Evolutionary conservation across 1,140 invertebrate species (phyloP).

Genomic region (Ostrea edulis): DNA sequence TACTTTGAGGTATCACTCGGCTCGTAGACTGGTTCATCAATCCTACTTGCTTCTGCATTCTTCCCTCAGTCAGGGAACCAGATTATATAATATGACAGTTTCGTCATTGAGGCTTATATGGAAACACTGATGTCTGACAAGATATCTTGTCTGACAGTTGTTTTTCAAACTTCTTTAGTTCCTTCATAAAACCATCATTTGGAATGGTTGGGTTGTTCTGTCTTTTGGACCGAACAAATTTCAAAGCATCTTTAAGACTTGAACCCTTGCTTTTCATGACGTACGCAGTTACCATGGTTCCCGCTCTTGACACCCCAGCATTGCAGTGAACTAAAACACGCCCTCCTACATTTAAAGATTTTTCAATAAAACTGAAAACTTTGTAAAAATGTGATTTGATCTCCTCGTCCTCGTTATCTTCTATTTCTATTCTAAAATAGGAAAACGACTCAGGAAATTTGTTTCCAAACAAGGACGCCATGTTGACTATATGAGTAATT

Average conservation of each 20-base stretch:
- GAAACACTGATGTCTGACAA: not conserved
- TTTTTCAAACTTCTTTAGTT: constrained; percentile 93
- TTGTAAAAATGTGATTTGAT: constrained; percentile 96
- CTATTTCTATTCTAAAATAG: constrained; percentile 96
- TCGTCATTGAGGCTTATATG: not conserved
- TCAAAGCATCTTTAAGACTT: constrained; percentile 92
- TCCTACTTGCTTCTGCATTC: not conserved
- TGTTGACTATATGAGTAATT: constrained; percentile 96
- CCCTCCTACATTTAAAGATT: constrained; percentile 83
- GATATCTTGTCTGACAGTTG: not conserved
- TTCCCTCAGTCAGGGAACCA: not conserved
- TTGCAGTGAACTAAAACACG: constrained; percentile 76
- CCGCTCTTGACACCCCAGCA: constrained; percentile 74
- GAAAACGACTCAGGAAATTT: constrained; percentile 97
- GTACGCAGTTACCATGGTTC: constrained; percentile 75
- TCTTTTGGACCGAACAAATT: constrained; percentile 92
- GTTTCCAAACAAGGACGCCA: constrained; percentile 97
- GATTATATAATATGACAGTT: not conserved
- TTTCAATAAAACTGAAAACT: constrained; percentile 96
- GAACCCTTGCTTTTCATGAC: constrained; percentile 91
- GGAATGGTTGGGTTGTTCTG: constrained; percentile 92
- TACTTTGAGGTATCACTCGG: too few species aligned
- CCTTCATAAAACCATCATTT: constrained; percentile 94
- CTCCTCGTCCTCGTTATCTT: constrained; percentile 97
- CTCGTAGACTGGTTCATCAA: not conserved